A percentile compares a stretch with the other conserved stretches of the same genome.
Evolutionary conservation across 2,797 vertebrate species (phyloP).

Genomic region (Sebastes nivosus): DNA sequence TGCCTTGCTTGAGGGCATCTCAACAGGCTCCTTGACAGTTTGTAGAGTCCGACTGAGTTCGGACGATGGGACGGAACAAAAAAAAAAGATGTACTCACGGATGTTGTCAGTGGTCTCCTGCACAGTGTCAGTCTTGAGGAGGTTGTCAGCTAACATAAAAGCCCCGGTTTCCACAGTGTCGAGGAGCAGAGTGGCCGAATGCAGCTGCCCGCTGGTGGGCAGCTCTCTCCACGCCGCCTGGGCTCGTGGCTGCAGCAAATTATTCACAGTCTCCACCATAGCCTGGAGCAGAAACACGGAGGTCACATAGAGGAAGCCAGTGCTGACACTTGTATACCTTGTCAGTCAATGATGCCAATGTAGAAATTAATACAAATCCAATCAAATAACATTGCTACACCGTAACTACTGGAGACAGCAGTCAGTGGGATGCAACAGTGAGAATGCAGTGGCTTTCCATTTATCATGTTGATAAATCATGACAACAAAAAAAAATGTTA

Average conservation of each 20-base stretch:
- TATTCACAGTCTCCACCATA: constrained; percentile 99
- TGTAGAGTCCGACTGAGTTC: constrained; percentile 19
- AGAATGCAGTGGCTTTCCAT: constrained; percentile 46
- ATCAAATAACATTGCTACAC: constrained; percentile 3
- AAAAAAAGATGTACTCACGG: constrained; percentile 85
- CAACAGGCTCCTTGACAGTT: constrained; percentile 17
- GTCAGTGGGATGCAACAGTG: constrained; percentile 44
- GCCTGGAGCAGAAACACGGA: constrained; percentile 83
- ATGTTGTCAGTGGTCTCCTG: constrained; percentile 97
- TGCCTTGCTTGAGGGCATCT: constrained; percentile 51
- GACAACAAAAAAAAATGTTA: constrained; percentile 48
- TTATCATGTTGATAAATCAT: constrained; percentile 64
- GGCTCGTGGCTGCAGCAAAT: constrained; percentile 94
- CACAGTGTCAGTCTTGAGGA: constrained; percentile 98
- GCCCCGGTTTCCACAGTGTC: constrained; percentile 97
- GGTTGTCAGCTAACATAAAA: constrained; percentile 98
- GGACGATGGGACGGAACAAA: background rate
- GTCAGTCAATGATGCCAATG: constrained; percentile 24
- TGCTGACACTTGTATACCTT: constrained; percentile 19
- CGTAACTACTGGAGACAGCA: constrained; percentile 31
- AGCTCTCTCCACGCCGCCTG: constrained; percentile 93
- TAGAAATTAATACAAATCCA: constrained; percentile 44
- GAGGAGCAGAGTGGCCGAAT: constrained; percentile 94
- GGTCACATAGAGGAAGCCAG: constrained; percentile 53
- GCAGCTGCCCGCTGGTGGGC: constrained; percentile 90